Evolutionary conservation across 2,113 vertebrate species (phyloP), one percentile per base, ranked within the genome.

Genomic region (Osmerus eperlanus): DNA sequence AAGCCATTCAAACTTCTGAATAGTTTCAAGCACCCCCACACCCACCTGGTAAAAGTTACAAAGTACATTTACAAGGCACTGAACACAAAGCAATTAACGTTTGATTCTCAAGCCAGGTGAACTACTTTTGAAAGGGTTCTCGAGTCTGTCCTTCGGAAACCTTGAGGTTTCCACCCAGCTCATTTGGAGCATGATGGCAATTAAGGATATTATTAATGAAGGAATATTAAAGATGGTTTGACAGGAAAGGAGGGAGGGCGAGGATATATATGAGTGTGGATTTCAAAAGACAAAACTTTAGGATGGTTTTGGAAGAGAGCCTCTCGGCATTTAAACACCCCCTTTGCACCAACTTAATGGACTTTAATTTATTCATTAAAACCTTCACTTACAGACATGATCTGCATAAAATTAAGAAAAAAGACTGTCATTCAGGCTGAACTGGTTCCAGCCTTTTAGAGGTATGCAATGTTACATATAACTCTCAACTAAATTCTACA

Each of bases 1-100:
- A 28, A 28, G 25, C 25, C 25, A 6, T 36, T 36, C 32, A 36
- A 36, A 36, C 32, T 36, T 36, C 32, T 6, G 32, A 6, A 36
- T 36, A 36, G 32, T 36, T 36, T 36, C 32, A 36, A 36, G 32
- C 32, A 36, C 32, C 32, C 32, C 32, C 32, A 36, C 4, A 36
- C 32, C 32, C 32, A 36, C 32, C 32, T 3, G 7, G 32, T 36
- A 36, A 36, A 36, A 5, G 32, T 59, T 11, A 21, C n/a, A 18
- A 59, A 59, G n/a, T 21, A 59, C 56, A 19, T 59, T 59, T 12
- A 59, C 56, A 21, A 59, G n/a, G 56, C 19, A 59, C 56, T 59
- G 56, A 59, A 59, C n/a, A 59, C 56, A 12, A 59, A 59, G 56
- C 19, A 59, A 59, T 21, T 59, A 59, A 59, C n/a, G 21, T 59